Evolutionary conservation across 2,888 invertebrate genomes (phyloP).

Genomic region (Euzetes globulus): DNA sequence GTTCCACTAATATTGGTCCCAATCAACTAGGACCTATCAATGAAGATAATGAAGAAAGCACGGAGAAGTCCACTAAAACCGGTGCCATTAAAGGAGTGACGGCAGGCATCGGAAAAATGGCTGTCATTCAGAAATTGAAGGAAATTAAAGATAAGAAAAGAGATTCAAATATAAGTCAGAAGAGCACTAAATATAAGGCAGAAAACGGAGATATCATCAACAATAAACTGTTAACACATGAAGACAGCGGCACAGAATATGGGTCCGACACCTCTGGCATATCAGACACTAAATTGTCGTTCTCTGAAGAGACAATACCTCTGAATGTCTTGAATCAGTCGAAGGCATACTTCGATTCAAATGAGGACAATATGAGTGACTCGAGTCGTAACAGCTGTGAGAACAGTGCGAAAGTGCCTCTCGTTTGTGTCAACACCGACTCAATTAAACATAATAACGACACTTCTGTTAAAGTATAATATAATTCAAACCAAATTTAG

Average conservation of each 20-base stretch:
- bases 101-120: background rate
- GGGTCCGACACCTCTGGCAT: conserved; percentile 29
- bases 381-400: conserved; percentile 1
- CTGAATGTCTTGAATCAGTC: background rate
- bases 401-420: conserved; percentile 9
- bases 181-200: background rate
- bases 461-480: conserved; percentile 15
- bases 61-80: background rate
- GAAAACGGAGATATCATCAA: conserved; percentile 11
- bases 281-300: conserved; percentile 11
- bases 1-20: background rate
- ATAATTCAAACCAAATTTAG: background rate
- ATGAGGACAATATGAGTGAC: background rate
- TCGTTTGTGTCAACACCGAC: background rate
- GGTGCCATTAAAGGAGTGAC: conserved; percentile 6
- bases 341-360: background rate
- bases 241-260: background rate
- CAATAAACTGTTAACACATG: background rate
- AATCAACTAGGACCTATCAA: conserved; percentile 25
- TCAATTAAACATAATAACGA: background rate
- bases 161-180: background rate
- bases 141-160: conserved; percentile 28
- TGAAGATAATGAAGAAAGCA: conserved; percentile 20
- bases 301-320: conserved; percentile 3
- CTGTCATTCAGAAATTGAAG: conserved; percentile 13